Conservation (phyloP, 2,113 vertebrate genomes). For the Eolophus roseicapilla region DNA sequence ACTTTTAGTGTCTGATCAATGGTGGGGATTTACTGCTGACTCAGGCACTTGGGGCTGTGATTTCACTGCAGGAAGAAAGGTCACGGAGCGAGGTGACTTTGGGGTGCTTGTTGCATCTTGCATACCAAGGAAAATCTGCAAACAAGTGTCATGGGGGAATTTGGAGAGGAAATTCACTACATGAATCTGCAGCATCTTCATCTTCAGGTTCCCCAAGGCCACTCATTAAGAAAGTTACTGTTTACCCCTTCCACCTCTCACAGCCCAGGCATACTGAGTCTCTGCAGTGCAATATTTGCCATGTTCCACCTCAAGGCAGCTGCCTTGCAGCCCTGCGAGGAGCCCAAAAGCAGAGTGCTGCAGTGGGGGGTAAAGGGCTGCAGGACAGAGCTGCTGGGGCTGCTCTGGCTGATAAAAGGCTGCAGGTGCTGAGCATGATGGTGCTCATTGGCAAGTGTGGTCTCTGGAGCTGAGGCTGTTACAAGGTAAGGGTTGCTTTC, state of each 20-base stretch:
- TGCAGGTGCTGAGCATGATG: neutral
- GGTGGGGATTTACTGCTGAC: conserved; percentile 45
- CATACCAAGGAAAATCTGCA: too few species aligned
- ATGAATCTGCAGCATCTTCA: neutral
- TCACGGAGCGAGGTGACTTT: neutral
- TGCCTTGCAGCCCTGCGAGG: neutral
- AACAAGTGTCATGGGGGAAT: too few species aligned
- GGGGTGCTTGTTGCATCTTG: too few species aligned
- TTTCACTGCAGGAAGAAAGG: neutral
- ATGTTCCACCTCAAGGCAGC: neutral
- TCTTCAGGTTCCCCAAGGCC: neutral
- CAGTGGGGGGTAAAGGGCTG: neutral
- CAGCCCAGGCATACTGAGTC: neutral
- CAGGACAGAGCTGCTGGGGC: neutral
- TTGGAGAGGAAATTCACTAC: neutral
- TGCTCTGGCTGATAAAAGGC: neutral
- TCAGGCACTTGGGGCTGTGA: neutral
- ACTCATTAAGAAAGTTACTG: neutral
- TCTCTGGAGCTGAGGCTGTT: neutral
- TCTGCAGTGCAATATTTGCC: neutral
- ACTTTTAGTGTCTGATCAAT: neutral
- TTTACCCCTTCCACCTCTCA: neutral
- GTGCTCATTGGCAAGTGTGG: accelerated
- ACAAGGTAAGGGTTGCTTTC: neutral
- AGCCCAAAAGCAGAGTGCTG: neutral